Evolutionary conservation across 2,888 invertebrate species (phyloP).

Genomic region (Crematogaster levior): DNA sequence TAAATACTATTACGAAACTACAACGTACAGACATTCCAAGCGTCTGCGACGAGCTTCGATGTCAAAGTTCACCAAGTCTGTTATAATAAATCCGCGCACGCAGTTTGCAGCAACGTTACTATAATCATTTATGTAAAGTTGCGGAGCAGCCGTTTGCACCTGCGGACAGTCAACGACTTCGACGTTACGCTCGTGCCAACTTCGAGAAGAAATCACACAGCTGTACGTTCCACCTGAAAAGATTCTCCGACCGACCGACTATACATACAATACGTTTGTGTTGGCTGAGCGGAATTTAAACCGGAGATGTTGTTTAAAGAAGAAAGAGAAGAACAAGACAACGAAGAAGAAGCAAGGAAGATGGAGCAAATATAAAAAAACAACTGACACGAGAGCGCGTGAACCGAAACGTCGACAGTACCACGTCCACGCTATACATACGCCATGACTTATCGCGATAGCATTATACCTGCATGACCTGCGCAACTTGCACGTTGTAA

Average conservation of each 20-base stretch:
- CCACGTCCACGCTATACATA: background rate
- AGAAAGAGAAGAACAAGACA: background rate
- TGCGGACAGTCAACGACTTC: conserved; percentile 40
- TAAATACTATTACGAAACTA: background rate
- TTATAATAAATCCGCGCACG: conserved; percentile 55
- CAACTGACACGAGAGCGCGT: background rate
- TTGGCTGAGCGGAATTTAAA: conserved; percentile 37
- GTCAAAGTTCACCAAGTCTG: conserved; percentile 46
- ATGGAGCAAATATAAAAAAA: background rate
- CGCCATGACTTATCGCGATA: conserved; percentile 54
- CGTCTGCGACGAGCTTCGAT: conserved; percentile 32
- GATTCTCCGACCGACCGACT: conserved; percentile 21
- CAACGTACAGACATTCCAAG: conserved; percentile 16
- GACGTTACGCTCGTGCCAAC: background rate
- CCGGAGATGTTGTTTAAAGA: background rate
- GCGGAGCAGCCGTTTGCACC: conserved; percentile 23
- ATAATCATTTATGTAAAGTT: conserved; percentile 62
- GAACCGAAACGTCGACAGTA: conserved; percentile 17
- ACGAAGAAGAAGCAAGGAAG: background rate
- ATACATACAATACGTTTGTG: conserved; percentile 17
- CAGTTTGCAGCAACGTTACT: conserved; percentile 12
- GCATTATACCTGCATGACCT: conserved; percentile 52
- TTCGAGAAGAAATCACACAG: conserved; percentile 20
- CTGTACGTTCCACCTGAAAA: conserved; percentile 19
- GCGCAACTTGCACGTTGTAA: conserved; percentile 63